These are phyloP conservation scores for Oceanodroma leucorhoa DNA, from an alignment of 2,797 vertebrate genomes.

Conservation along the genomic window DNA sequence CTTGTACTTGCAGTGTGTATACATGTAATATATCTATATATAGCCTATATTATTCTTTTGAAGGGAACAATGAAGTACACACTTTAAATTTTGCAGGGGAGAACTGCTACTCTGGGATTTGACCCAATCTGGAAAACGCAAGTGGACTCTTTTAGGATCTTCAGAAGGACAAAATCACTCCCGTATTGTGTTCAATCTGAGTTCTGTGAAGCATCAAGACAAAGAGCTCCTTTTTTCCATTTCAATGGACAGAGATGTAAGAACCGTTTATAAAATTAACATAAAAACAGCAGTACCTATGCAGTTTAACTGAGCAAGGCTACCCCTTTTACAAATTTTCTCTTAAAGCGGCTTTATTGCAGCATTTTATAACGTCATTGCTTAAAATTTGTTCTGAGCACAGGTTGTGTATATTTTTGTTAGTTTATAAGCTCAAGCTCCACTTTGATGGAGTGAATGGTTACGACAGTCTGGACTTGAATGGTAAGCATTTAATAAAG, in stretches of 20 bases:
- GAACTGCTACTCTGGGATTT: conserved; percentile 93
- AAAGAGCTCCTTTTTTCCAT: conserved; percentile 87
- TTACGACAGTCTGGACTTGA: background rate
- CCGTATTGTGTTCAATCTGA: conserved; percentile 92
- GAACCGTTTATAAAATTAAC: background rate
- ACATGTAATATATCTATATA: rapidly evolving
- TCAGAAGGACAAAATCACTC: conserved; percentile 91
- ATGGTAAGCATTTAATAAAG: background rate
- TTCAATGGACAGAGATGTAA: conserved; percentile 90
- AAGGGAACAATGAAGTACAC: background rate
- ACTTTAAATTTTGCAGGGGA: conserved; percentile 77
- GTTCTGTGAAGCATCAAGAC: conserved; percentile 75
- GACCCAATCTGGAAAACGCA: conserved; percentile 84
- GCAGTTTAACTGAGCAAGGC: background rate
- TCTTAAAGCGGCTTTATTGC: background rate
- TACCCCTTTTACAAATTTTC: background rate
- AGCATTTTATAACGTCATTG: background rate
- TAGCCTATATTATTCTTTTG: background rate
- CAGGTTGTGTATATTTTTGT: background rate
- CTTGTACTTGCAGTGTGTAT: background rate
- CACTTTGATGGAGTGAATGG: background rate
- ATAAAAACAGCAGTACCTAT: background rate
- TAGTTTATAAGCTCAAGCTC: background rate
- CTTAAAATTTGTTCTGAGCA: background rate
- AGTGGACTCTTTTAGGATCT: conserved; percentile 85